Percentiles rank a stretch among this genome's conserved stretches.
Evolutionary conservation across 2,113 vertebrate species (phyloP).

Genomic region (Oncorhynchus clarkii): DNA sequence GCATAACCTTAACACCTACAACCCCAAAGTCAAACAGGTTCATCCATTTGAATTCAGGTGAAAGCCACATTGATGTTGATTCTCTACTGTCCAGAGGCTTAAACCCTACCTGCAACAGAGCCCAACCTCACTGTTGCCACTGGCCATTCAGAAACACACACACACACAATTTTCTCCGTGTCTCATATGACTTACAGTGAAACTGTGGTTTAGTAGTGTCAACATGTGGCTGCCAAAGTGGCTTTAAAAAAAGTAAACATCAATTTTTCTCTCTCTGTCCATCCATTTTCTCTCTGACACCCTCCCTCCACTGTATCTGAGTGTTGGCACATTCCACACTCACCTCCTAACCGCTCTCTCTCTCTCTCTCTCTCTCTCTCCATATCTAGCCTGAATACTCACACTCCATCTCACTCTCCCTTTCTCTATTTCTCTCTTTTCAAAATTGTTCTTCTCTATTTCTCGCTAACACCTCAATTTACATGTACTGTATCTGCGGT

Average conservation of each 20-base stretch:
- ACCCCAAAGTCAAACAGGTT: neutral
- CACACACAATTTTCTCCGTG: neutral
- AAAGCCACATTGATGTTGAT: neutral
- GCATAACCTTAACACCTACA: neutral
- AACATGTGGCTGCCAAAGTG: neutral
- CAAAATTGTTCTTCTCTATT: neutral
- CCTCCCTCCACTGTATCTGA: neutral
- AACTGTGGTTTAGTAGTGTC: neutral
- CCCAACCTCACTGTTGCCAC: neutral
- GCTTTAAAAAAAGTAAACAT: neutral
- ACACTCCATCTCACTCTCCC: neutral
- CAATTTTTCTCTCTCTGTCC: slow-evolving; percentile 5
- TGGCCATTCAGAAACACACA: neutral
- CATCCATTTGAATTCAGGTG: neutral
- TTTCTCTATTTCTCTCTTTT: neutral
- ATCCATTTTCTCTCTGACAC: neutral
- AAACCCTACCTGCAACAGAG: neutral
- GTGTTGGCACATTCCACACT: neutral
- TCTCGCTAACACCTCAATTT: neutral
- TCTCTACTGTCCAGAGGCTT: neutral
- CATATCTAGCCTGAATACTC: too few relatives aligned
- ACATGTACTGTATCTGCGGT: too few relatives aligned
- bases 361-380: too few relatives aligned
- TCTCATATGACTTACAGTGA: neutral
- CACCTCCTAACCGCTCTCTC: neutral